Base-by-base conservation (phyloP, 2,888 invertebrate species). In the Octodonta nipae region DNA sequence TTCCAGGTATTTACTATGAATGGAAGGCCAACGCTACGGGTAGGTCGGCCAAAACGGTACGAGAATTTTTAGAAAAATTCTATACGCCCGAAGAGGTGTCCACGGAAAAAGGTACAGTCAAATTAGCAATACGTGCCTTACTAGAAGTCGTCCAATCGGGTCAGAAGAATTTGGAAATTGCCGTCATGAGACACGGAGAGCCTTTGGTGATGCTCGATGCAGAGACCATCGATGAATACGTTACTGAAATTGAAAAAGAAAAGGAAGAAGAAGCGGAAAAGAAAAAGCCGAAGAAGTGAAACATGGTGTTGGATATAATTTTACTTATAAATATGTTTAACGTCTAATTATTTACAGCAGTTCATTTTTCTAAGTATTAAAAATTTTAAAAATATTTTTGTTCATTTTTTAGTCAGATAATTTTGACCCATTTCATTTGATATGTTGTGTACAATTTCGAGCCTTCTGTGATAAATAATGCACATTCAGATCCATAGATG, bases 21-120 rank as follows among this genome's bases (percentile, higher is more conserved):
- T 98, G 96, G 91, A 92, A 92, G 67, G 96, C 98, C 2, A 98
- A 96, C 68, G 95, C 96, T 6, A 98, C 96, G 15, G 99, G 99
- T 3, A 75, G 96, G 45, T 92, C 91, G 46, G 95, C 95, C 2
- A 98, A 98, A 64, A 91, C 95, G 15, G 98, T 88, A 0, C 73
- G 93, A 37, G 98, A 99, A 66, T 99, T 93, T 62, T 71, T 99
- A 47, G 98, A 99, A 64, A 98, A 99, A 60, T 86, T 89, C 61
- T 98, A 96, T 58, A 82, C 81, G 31, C 65, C 78, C 25, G 92
- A 93, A 47, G 83, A 85, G 52, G 87, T 88, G n/a, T 67, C 74
- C 8, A 68, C 73, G 7, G 87, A 88, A 56, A 77, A 76, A 50
- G 86, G 85, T 35, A 80, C 86, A 16, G 86, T 98, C 3, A 96